Evolutionary conservation across 2,888 invertebrate species (phyloP).

Genomic region (Empis stercorea): DNA sequence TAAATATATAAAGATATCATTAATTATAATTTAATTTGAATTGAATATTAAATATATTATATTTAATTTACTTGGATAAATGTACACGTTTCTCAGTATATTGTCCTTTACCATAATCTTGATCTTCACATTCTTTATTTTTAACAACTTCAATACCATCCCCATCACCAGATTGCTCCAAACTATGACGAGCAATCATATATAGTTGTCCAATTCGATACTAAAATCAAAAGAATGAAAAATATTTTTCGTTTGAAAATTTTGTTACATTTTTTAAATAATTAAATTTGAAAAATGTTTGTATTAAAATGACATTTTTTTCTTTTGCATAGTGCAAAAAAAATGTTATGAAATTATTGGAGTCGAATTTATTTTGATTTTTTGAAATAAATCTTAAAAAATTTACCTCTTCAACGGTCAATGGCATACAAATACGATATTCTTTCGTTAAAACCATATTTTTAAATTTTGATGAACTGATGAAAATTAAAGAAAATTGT

Average conservation of each 20-base stretch:
- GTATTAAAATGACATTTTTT: no score
- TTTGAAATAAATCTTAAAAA: neutral
- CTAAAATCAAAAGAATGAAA: conserved; percentile 36
- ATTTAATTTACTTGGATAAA: conserved; percentile 57
- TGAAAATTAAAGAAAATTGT: no score
- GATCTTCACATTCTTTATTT: conserved; percentile 67
- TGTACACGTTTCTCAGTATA: conserved; percentile 85
- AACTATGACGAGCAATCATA: conserved; percentile 89
- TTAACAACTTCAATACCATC: conserved; percentile 87
- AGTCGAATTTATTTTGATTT: neutral
- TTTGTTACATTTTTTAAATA: conserved; percentile 4
- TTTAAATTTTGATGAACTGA: no score
- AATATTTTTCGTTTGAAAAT: neutral
- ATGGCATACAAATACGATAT: conserved; percentile 85
- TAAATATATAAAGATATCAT: neutral
- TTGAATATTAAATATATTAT: neutral
- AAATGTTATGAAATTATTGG: no score
- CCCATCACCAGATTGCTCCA: conserved; percentile 78
- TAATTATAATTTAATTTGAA: neutral
- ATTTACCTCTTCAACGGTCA: conserved; percentile 78
- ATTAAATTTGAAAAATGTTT: neutral
- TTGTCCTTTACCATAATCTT: conserved; percentile 68
- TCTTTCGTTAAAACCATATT: conserved; percentile 77
- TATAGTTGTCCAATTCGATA: conserved; percentile 85
- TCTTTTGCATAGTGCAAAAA: no score